Evolutionary conservation across 2,113 vertebrate species (phyloP), one percentile per base, ranked within the genome.

Genomic region (Lagenorhynchus albirostris): DNA sequence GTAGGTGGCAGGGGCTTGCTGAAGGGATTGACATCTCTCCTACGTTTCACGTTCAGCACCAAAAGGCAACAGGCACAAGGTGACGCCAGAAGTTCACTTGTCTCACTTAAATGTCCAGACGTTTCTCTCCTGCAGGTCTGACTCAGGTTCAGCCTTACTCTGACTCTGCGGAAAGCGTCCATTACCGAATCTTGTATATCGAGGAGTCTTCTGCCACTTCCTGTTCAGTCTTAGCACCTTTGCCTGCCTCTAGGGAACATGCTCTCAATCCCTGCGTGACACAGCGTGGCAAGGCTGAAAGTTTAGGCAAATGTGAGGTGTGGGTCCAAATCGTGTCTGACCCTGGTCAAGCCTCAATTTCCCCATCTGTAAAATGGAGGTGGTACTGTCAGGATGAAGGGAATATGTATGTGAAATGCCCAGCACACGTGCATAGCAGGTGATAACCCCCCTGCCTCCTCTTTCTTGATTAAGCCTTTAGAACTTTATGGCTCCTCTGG

Each of bases 391-490:
- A 18, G 25, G 33, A 29, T 20, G 8, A 70, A 29, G 71, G 63
- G 53, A 60, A 11, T 21, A 8, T 18, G 18, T 2, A 0, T 33
- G 41, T 73, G 13, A 20, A 50, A 6, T 82, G 29, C 87, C 31
- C 55, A 31, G 29, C 77, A 3, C 25, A 0, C 2, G 50, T 11
- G 55, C 33, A 44, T 7, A 38, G 58, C 58, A 26, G 86, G 53
- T 0, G 0, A 2, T 41, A 2, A 12, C 3, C 10, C 18, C 9
- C 25, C 29, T 1, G 0, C 26, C 18, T 18, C 26, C 25, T 25
- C 13, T 41, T 36, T 63, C 71, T 77, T 20, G 26, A 17, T 15
- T 55, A 31, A 36, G 8, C 65, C 31, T 79, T 85, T n/a, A 79
- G 84, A 63, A 60, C 74, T 38, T 44, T 47, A 25, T n/a, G 47